Evolutionary conservation across 2,113 vertebrate species (phyloP).

Genomic region (Eretmochelys imbricata): DNA sequence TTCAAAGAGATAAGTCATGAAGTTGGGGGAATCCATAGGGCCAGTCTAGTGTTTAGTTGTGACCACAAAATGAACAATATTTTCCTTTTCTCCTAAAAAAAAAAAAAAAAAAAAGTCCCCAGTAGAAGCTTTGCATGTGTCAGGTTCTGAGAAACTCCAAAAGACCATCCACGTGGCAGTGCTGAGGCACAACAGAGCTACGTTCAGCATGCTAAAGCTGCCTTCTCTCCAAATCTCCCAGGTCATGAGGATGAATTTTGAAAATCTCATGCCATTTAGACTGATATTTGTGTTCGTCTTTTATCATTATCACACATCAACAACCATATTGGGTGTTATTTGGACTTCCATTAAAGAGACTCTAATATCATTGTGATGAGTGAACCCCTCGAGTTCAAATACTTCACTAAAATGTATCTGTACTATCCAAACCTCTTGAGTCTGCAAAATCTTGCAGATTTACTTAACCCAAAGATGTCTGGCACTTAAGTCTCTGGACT

Average conservation of each 20-base stretch:
- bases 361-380: constrained; percentile 1
- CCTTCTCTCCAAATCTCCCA: not conserved
- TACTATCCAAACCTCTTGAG: not conserved
- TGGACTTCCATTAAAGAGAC: constrained; percentile 25
- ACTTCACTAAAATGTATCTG: constrained; percentile 12
- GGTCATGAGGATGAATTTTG: not conserved
- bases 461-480: not conserved
- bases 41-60: not conserved
- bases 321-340: constrained; percentile 5
- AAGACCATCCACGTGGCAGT: not conserved
- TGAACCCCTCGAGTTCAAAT: constrained; percentile 9
- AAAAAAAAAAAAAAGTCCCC: not conserved
- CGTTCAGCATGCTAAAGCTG: not conserved
- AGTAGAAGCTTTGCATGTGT: not conserved
- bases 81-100: not conserved
- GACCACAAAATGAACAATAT: not conserved
- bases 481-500: too few relatives aligned
- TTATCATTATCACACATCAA: constrained; percentile 20
- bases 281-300: not conserved
- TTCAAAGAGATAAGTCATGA: not conserved
- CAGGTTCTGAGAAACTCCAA: not conserved
- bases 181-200: not conserved
- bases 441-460: not conserved
- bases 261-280: not conserved
- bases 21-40: not conserved